Evolutionary conservation across 2,797 vertebrate genomes (phyloP).

Genomic region (Alosa sapidissima): DNA sequence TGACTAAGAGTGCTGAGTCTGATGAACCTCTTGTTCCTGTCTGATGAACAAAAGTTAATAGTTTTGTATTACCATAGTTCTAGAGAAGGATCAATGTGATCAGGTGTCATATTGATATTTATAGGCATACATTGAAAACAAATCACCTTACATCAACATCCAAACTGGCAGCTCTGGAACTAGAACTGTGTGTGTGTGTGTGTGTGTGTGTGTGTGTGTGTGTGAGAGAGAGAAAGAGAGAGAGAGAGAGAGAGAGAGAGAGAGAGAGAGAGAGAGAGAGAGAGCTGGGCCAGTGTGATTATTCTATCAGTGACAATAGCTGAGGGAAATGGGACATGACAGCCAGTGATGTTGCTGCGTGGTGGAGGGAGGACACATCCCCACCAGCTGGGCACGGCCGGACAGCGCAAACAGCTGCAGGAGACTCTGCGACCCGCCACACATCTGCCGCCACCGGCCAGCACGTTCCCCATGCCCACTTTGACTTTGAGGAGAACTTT

Average conservation of each 20-base stretch:
- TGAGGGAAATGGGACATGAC: conserved; percentile 20
- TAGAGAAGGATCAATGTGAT: neutral
- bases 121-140: neutral
- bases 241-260: neutral
- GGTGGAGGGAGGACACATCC: neutral
- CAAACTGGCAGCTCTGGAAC: neutral
- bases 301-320: conserved; percentile 22
- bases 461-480: neutral
- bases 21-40: neutral
- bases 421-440: neutral
- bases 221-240: neutral
- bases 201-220: neutral
- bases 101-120: neutral
- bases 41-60: neutral
- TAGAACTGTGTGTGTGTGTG: neutral
- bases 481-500: conserved; percentile 20
- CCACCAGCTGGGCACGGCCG: neutral
- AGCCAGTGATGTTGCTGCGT: neutral
- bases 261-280: neutral
- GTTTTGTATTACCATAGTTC: neutral
- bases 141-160: neutral
- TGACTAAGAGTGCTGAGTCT: neutral
- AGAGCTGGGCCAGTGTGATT: neutral
- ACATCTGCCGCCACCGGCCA: conserved; percentile 17
- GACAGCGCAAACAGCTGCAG: conserved; percentile 10